phyloP scores from a whole-genome alignment of 1,140 invertebrate species.

The Monochamus saltuarius region DNA sequence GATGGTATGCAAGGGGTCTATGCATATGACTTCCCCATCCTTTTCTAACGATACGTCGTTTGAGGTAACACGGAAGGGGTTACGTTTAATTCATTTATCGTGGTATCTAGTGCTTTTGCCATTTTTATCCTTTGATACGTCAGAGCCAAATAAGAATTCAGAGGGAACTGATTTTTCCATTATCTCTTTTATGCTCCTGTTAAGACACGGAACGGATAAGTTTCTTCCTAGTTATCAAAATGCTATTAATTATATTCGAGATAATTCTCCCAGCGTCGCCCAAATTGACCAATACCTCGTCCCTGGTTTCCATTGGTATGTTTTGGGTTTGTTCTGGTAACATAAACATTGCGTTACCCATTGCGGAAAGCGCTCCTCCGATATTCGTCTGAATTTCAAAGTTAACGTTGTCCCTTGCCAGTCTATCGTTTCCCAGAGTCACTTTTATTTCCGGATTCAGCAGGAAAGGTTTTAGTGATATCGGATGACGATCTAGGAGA shows the following conservation, averaged over 20 bases:
- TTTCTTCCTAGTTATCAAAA: not conserved
- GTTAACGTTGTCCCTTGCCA: not conserved
- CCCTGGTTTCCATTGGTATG: not conserved
- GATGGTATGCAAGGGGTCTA: too few species aligned
- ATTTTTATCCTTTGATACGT: not conserved
- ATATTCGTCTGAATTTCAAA: not conserved
- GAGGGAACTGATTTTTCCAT: not conserved
- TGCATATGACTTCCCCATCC: not conserved
- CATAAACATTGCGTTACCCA: not conserved
- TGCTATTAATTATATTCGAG: not conserved
- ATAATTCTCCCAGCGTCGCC: not conserved
- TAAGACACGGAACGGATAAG: not conserved
- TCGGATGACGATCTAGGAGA: too few species aligned
- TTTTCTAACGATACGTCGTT: too few species aligned
- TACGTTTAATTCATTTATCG: not conserved
- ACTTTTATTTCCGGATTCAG: not conserved
- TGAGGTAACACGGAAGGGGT: not conserved
- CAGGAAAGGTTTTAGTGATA: too few species aligned
- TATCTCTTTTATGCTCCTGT: not conserved
- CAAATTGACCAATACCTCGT: not conserved
- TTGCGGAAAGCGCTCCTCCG: not conserved
- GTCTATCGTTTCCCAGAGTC: not conserved
- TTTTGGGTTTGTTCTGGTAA: not conserved
- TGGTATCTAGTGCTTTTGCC: not conserved
- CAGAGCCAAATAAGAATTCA: not conserved